phyloP scores from a whole-genome alignment of 2,113 vertebrate species.

The Tichodroma muraria region DNA sequence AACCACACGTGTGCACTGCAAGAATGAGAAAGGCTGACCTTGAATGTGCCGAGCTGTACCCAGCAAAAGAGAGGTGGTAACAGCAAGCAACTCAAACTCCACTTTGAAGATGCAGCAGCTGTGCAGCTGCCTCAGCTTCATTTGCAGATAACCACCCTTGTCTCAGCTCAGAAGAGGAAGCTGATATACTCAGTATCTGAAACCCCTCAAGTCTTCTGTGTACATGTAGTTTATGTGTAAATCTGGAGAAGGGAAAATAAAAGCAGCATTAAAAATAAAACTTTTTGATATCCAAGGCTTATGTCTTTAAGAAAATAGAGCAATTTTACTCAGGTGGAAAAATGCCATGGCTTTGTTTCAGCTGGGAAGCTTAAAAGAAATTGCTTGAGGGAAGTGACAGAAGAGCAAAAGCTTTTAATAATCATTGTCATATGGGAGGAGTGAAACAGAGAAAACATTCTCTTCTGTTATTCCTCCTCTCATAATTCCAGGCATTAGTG shows the following conservation, averaged over 20 bases:
- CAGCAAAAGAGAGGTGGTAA: neutral
- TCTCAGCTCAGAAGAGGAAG: neutral
- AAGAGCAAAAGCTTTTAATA: neutral
- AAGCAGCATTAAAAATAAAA: neutral
- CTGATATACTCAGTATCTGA: neutral
- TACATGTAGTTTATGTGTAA: neutral
- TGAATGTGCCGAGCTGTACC: accelerated
- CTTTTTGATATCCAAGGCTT: neutral
- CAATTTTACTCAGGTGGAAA: neutral
- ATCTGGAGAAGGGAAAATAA: neutral
- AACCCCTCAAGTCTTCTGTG: neutral
- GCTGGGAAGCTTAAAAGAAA: neutral
- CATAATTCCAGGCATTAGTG: neutral
- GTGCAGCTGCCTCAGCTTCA: neutral
- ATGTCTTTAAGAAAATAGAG: neutral
- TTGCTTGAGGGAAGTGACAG: neutral
- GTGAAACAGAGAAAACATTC: neutral
- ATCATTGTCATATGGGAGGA: neutral
- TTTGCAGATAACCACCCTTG: neutral
- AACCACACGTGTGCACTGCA: accelerated
- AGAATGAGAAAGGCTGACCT: neutral
- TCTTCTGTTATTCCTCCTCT: neutral
- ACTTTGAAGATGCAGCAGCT: neutral
- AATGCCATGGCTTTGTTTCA: neutral
- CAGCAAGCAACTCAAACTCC: neutral